Evolutionary conservation across 2,113 vertebrate genomes (phyloP).

Genomic region (Synodontis membranacea): DNA sequence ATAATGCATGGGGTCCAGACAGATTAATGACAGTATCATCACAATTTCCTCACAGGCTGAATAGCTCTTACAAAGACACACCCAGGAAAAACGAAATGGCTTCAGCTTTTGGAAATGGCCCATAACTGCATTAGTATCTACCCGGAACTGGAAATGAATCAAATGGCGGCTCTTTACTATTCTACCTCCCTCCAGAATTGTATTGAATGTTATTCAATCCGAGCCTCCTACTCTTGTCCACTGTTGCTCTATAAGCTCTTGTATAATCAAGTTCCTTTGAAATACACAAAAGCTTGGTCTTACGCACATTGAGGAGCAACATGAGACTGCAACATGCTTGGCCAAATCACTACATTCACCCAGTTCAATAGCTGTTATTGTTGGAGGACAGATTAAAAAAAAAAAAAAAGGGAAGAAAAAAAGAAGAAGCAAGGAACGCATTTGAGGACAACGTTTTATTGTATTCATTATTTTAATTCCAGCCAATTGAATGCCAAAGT

Average conservation of each 20-base stretch:
- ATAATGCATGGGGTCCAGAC: conserved; percentile 16
- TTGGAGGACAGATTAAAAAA: background rate
- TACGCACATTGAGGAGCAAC: conserved; percentile 7
- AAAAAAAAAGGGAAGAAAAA: background rate
- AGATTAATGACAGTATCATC: conserved; percentile 25
- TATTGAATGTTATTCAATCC: conserved; percentile 51
- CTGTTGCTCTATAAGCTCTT: conserved; percentile 33
- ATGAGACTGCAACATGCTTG: conserved; percentile 16
- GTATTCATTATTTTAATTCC: background rate
- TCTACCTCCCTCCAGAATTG: conserved; percentile 38
- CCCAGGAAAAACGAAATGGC: conserved; percentile 33
- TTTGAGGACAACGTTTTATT: background rate
- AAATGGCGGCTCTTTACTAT: conserved; percentile 38
- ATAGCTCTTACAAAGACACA: conserved; percentile 15
- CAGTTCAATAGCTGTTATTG: conserved; percentile 11
- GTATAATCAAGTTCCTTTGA: conserved; percentile 37
- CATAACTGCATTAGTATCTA: conserved; percentile 54
- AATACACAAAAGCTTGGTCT: conserved; percentile 36
- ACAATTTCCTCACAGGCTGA: conserved; percentile 26
- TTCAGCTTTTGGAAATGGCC: conserved; percentile 41
- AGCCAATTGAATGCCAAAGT: conserved; percentile 36
- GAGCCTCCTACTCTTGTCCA: conserved; percentile 19
- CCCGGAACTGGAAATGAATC: conserved; percentile 49
- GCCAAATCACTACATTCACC: conserved; percentile 7
- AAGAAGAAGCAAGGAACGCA: background rate